phyloP scores from a whole-genome alignment of 92 coral and sea anemone species.

The Ricordea florida region DNA sequence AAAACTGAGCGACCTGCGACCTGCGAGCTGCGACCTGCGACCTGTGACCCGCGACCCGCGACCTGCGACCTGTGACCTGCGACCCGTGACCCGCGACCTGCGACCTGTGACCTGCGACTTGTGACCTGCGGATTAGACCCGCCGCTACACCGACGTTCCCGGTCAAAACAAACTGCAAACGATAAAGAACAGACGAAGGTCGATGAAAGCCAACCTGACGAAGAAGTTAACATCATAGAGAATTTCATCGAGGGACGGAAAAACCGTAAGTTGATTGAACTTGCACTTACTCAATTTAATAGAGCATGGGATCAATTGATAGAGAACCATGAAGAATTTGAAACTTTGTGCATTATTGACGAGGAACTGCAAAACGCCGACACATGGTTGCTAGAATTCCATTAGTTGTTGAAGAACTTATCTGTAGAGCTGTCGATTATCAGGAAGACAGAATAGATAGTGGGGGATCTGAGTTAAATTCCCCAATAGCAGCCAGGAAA shows the following conservation, averaged over 20 bases:
- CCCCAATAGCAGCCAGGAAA: background rate
- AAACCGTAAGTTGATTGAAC: background rate
- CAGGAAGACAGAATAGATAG: background rate
- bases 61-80: no score
- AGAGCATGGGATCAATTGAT: background rate
- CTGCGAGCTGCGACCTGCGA: no score
- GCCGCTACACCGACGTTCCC: background rate
- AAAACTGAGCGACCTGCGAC: no score
- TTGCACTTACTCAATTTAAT: background rate
- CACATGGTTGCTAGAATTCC: background rate
- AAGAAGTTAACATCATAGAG: background rate
- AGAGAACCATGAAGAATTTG: background rate
- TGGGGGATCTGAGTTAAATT: background rate
- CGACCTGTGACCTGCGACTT: no score
- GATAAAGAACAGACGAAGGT: background rate
- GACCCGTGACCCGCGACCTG: no score
- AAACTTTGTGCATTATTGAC: background rate
- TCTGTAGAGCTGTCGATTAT: background rate
- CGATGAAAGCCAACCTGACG: background rate
- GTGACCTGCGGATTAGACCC: no score
- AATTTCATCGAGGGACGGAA: background rate
- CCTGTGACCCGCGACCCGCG: no score
- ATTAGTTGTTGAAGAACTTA: background rate
- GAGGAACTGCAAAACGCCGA: background rate
- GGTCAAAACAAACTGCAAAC: slow-evolving; percentile 1